Conservation (phyloP, 2,888 invertebrate species). For the Oscheius sp. region DNA sequence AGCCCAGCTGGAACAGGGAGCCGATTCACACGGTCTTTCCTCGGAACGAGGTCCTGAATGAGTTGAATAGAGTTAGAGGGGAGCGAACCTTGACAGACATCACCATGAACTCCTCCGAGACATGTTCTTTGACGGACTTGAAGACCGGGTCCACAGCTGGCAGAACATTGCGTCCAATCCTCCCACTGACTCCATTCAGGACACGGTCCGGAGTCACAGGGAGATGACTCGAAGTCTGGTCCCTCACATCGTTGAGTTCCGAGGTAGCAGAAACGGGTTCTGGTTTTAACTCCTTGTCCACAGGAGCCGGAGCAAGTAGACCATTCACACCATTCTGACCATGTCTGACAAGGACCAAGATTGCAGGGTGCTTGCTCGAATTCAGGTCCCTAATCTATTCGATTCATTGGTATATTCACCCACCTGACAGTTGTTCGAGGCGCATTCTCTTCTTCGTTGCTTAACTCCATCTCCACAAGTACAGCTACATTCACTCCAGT, state of each 20-base stretch:
- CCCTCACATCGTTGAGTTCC: constrained; percentile 64
- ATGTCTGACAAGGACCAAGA: constrained; percentile 60
- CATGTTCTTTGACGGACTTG: constrained; percentile 54
- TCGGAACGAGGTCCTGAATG: constrained; percentile 48
- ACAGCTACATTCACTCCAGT: constrained; percentile 60
- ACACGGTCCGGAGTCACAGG: constrained; percentile 59
- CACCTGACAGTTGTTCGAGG: constrained; percentile 57
- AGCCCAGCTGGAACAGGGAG: constrained; percentile 61
- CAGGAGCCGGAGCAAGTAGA: constrained; percentile 53
- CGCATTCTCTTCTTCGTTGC: constrained; percentile 56
- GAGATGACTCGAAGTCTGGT: constrained; percentile 55
- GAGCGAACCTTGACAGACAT: constrained; percentile 45
- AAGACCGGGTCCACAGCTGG: constrained; percentile 57
- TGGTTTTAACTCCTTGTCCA: constrained; percentile 53
- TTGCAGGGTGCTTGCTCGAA: constrained; percentile 55
- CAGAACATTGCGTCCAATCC: constrained; percentile 61
- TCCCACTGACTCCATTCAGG: constrained; percentile 62
- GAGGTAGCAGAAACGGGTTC: constrained; percentile 61
- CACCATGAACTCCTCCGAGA: constrained; percentile 55
- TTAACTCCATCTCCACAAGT: constrained; percentile 60
- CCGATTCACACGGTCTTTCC: constrained; percentile 46
- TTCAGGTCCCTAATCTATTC: constrained; percentile 42
- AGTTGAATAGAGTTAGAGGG: background rate
- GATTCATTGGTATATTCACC: background rate
- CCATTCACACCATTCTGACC: constrained; percentile 67